Evolutionary conservation across 2,888 invertebrate genomes (phyloP), one percentile per base, ranked within the genome.

Genomic region (Therioaphis trifolii): DNA sequence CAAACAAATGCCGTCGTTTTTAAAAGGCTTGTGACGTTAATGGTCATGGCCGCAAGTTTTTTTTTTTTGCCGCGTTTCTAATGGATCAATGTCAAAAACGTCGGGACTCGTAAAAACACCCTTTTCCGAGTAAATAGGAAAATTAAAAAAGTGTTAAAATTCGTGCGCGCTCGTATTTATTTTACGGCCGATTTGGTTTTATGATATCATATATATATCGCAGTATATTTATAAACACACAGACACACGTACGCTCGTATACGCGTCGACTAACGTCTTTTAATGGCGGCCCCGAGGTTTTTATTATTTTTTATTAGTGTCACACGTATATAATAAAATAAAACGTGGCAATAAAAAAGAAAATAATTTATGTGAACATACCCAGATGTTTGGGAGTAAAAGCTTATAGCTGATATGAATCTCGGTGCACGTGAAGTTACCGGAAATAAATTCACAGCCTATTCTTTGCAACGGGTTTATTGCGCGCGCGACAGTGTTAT

Each of bases 71-170:
- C 14, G 35, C 61, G 46, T 43, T 76, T 29, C 14, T n/a, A 76
- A 76, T 46, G 76, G 63, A 76, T 76, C 63, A 27, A 76, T 29
- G 76, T 76, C 76, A 76, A 76, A 76, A 63, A 76, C 61, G 61
- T 75, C 43, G 75, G 14, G 61, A 27, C 75, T 76, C 75, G 75
- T 76, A 61, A 61, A 75, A 61, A 43, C 61, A 75, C 61, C 58
- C 75, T 46, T 76, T 76, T n/a, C 75, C 61, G 61, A 76, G 43
- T 76, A 61, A 76, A 76, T 61, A 76, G 27, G 46, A 61, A 63
- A 76, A 76, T 63, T 29, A 76, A 76, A 77, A 72, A 49, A 49
- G 77, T 77, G 77, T 77, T 77, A 66, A 66, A 52, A 66, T 77
- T 35, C 35, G 66, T 66, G 66, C 66, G 35, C 35, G 49, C 49